These are phyloP conservation scores for Cololabis saira DNA, from an alignment of 2,113 vertebrate species.

Conservation along the genomic window DNA sequence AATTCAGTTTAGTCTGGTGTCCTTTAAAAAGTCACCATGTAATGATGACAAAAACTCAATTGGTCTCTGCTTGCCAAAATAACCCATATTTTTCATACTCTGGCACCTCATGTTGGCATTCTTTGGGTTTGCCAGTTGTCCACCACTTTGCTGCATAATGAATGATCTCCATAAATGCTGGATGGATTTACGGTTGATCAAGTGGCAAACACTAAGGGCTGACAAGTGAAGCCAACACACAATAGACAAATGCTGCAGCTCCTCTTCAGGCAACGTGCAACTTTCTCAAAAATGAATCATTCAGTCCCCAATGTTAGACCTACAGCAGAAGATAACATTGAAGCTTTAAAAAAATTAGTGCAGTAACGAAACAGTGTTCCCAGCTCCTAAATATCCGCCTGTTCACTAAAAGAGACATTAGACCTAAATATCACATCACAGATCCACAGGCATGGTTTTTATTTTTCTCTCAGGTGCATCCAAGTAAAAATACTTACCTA, in stretches of 20 bases:
- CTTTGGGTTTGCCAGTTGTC: not conserved
- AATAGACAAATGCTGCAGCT: not conserved
- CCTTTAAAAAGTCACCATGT: conserved; percentile 2
- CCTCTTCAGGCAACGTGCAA: no score
- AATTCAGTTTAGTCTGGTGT: not conserved
- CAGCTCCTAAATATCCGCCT: no score
- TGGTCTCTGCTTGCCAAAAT: conserved; percentile 1
- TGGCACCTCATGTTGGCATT: conserved; percentile 3
- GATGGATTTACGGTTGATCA: not conserved
- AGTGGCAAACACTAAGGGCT: not conserved
- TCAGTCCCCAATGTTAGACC: no score
- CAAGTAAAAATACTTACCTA: no score
- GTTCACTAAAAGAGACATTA: no score
- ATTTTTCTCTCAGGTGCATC: no score
- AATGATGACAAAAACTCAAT: conserved; percentile 1
- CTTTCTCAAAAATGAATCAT: not conserved
- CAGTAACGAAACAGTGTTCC: no score
- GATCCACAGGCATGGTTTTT: no score
- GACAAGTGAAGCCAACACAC: not conserved
- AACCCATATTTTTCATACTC: not conserved
- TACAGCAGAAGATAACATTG: no score
- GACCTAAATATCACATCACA: no score
- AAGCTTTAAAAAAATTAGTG: no score
- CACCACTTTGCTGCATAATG: not conserved
- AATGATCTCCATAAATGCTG: conserved; percentile 10